Base-by-base conservation (phyloP, 2,113 vertebrate genomes). In the Archocentrus centrarchus region DNA sequence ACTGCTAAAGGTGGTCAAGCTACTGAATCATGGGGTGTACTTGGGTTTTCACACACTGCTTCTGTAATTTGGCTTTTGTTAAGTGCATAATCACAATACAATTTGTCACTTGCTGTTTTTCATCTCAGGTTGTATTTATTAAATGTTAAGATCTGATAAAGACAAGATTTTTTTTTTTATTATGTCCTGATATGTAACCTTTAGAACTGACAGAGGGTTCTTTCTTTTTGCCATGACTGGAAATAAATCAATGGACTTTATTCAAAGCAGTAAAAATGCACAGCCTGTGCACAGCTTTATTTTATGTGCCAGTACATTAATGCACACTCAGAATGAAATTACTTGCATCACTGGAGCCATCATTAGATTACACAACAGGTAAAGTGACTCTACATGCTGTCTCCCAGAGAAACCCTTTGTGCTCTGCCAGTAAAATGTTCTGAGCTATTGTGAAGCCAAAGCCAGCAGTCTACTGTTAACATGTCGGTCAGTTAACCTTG, bases 301-400 rank as follows among this genome's bases (percentile, higher is more conserved):
- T 44, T 47, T 32, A 24, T 14, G 6, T 59, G 10, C 39, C 35
- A 55, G 7, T 18, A 75, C 24, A 63, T 7, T 39, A 24, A 78
- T 5, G 59, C 39, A 57, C 47, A 50, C 9, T 37, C 18, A 22
- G 47, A 58, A 41, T 81, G 55, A 32, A 20, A 86, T 62, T 58
- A 62, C 13, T 7, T n/a, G 53, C 76, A 53, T 55, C 24, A 30
- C 6, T 3, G 61, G 35, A 78, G 79, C 61, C 73, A 87, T 88
- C 83, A 85, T 89, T 81, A 81, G 73, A 88, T 82, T 82, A 81
- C 35, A 66, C 59, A 77, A 58, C 58, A 5, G 3, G 44, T 82
- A 59, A 75, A 80, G 50, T 81, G 66, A 47, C 77, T 83, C 81
- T 76, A 59, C 75, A 84, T 68, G 76, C 32, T 59, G 63, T 81